These are phyloP conservation scores for Phycodurus eques DNA, from an alignment of 2,113 vertebrate species.

Conservation along the genomic window DNA sequence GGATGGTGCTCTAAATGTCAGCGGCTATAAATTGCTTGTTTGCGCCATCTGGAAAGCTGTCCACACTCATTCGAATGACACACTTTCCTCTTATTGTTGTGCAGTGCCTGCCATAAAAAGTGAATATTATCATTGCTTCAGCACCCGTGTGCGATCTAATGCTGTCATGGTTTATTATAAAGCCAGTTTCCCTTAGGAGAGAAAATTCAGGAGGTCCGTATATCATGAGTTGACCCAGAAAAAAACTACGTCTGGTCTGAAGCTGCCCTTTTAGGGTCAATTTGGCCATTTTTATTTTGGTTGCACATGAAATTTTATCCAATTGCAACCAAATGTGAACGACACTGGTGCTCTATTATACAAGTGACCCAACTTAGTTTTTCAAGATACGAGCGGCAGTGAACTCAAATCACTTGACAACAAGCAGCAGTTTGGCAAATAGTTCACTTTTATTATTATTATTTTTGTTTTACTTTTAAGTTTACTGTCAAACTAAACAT, in stretches of 20 bases:
- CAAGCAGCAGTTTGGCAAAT: too few species aligned
- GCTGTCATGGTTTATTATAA: background rate
- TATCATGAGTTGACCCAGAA: background rate
- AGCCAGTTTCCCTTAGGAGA: background rate
- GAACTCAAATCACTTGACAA: too few species aligned
- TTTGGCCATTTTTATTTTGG: background rate
- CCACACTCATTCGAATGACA: background rate
- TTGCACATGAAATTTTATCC: too few species aligned
- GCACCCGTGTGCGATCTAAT: too few species aligned
- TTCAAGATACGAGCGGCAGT: too few species aligned
- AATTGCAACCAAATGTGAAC: too few species aligned
- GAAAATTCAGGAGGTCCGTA: background rate
- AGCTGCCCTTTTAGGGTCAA: background rate
- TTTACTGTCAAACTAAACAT: too few species aligned
- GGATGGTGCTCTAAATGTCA: conserved; percentile 39
- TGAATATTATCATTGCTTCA: background rate
- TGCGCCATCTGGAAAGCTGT: conserved; percentile 9
- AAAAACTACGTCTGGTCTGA: background rate
- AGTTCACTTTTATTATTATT: too few species aligned
- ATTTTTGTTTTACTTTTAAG: too few species aligned
- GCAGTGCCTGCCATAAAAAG: background rate
- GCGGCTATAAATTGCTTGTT: conserved; percentile 20
- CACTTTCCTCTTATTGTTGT: background rate
- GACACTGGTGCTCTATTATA: too few species aligned
- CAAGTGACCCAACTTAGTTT: too few species aligned